Conservation (phyloP, 2,797 vertebrate species). For the Ctenopoma kingsleyae region DNA sequence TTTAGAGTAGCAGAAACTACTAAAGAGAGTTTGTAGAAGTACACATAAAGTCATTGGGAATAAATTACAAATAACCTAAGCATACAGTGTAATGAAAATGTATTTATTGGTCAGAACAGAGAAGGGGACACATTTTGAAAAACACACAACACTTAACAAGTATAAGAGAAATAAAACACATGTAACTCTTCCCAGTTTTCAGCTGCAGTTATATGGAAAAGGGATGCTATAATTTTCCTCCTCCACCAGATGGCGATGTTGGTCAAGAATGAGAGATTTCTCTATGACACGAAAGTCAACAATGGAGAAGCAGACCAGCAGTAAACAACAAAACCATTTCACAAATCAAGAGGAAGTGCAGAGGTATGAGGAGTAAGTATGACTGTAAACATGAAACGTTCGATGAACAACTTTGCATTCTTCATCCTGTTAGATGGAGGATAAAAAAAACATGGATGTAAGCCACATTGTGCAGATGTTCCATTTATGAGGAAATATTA, state of each 20-base stretch:
- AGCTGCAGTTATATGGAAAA: not conserved
- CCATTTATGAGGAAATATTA: conserved; percentile 15
- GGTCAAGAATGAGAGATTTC: conserved; percentile 36
- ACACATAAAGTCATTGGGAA: not conserved
- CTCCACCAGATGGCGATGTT: conserved; percentile 76
- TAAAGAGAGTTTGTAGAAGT: not conserved
- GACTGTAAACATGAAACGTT: conserved; percentile 38
- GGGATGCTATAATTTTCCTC: not conserved
- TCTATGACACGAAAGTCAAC: not conserved
- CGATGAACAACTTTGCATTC: conserved; percentile 11
- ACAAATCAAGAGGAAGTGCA: conserved; percentile 37
- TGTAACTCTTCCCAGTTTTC: not conserved
- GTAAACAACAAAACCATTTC: conserved; percentile 39
- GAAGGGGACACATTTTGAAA: not conserved
- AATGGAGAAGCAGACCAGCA: conserved; percentile 31
- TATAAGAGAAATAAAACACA: not conserved
- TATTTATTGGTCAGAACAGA: conserved; percentile 49
- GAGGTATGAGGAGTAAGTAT: conserved; percentile 31
- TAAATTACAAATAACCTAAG: conserved; percentile 11
- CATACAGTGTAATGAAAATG: conserved; percentile 9
- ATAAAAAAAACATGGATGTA: conserved; percentile 21
- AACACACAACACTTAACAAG: conserved; percentile 1
- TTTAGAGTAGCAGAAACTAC: not conserved
- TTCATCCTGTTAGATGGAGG: conserved; percentile 55
- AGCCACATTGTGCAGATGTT: conserved; percentile 13